Conservation (phyloP, 1,140 invertebrate species). For the Dolichoris vasculosae region DNA sequence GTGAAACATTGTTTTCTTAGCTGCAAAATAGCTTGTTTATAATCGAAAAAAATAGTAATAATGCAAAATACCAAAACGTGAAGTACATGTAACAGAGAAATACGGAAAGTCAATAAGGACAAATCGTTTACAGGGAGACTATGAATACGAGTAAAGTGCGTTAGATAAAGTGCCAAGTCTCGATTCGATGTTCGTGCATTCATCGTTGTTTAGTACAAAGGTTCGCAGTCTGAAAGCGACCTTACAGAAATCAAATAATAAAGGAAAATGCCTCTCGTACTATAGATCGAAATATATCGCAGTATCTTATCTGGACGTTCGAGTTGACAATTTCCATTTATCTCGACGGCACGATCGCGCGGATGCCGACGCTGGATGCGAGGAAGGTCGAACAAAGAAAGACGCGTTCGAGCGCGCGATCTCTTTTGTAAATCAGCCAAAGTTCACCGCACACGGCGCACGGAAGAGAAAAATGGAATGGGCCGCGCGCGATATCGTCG, state of each 20-base stretch:
- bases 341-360: not conserved
- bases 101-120: not conserved
- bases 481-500: not conserved
- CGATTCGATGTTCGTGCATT: not conserved
- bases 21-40: constrained; percentile 22
- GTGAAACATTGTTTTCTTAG: constrained; percentile 15
- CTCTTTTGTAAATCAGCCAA: constrained; percentile 23
- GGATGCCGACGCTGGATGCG: not conserved
- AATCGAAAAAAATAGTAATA: not conserved
- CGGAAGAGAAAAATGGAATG: not conserved
- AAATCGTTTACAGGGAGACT: not conserved
- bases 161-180: not conserved
- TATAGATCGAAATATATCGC: not conserved
- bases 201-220: not conserved
- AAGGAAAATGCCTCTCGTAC: not conserved
- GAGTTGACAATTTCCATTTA: not conserved
- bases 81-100: not conserved
- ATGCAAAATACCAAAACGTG: not conserved
- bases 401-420: not conserved
- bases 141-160: not conserved
- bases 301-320: not conserved
- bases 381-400: not conserved
- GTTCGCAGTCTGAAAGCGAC: too few species aligned
- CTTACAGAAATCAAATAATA: not conserved
- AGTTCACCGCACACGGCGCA: not conserved